These are phyloP conservation scores for Melanotaenia pygmaea DNA, from an alignment of 2,797 vertebrate genomes.

Conservation along the genomic window DNA sequence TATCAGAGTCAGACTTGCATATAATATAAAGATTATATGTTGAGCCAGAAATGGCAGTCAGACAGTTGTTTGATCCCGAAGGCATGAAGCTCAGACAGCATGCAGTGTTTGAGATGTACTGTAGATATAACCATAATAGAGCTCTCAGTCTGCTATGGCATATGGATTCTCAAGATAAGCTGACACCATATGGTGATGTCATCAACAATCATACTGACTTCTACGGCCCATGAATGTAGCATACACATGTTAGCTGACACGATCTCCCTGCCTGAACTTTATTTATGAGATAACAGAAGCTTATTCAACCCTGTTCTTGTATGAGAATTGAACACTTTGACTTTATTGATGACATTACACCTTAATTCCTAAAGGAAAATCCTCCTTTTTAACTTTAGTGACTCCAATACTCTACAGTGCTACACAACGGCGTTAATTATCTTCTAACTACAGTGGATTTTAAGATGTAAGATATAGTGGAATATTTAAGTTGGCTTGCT, in stretches of 20 bases:
- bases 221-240: not conserved
- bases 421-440: not conserved
- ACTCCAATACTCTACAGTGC: too few species aligned
- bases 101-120: too few species aligned
- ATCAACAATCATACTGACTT: not conserved
- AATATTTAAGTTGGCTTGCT: not conserved
- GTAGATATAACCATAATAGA: too few species aligned
- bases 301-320: not conserved
- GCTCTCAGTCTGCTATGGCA: not conserved
- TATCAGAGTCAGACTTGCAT: not conserved
- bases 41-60: too few species aligned
- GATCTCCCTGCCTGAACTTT: not conserved
- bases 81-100: not conserved
- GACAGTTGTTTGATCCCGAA: not conserved
- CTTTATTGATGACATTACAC: too few species aligned
- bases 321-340: not conserved
- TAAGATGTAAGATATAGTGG: not conserved
- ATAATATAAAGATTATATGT: not conserved
- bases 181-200: not conserved
- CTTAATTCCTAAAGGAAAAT: too few species aligned
- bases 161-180: not conserved
- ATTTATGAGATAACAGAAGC: not conserved
- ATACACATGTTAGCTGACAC: not conserved
- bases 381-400: too few species aligned
- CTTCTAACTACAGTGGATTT: not conserved